Evolutionary conservation across 1,140 invertebrate species (phyloP).

Genomic region (Drosophila kohkoa): DNA sequence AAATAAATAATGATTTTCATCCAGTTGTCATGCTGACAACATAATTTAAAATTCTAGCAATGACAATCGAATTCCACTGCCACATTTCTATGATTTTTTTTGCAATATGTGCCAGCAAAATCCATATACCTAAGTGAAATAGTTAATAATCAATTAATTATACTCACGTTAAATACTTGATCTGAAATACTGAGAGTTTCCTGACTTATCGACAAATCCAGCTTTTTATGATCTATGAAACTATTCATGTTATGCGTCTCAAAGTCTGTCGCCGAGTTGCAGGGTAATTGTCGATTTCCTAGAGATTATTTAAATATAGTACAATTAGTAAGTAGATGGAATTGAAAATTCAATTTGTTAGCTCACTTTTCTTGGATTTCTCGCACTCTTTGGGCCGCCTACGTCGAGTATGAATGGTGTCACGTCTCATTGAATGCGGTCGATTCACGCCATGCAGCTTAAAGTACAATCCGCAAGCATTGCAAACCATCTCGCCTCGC

Average conservation of each 20-base stretch:
- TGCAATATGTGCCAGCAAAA: too few relatives aligned
- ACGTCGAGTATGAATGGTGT: constrained; percentile 98
- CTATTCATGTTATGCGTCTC: constrained; percentile 43
- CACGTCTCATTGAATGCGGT: constrained; percentile 97
- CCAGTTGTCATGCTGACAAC: neutral
- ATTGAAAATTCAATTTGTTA: neutral
- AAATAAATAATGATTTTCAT: neutral
- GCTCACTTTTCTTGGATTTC: constrained; percentile 85
- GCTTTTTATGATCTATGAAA: constrained; percentile 38
- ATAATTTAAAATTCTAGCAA: neutral
- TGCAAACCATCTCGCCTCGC: constrained; percentile 96
- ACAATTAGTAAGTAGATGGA: neutral
- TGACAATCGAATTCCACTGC: neutral
- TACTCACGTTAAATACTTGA: constrained; percentile 55
- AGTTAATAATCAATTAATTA: neutral
- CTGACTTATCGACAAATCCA: constrained; percentile 24
- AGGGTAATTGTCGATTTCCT: constrained; percentile 46
- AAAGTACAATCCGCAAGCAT: constrained; percentile 97
- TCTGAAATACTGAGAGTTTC: constrained; percentile 49
- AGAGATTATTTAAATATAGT: neutral
- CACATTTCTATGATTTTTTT: too few relatives aligned
- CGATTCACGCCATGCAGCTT: constrained; percentile 96
- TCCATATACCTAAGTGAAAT: neutral
- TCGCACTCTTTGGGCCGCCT: constrained; percentile 92
- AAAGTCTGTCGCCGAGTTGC: constrained; percentile 34